These are phyloP conservation scores for Cacoxenus indagator DNA, from an alignment of 2,888 invertebrate species.

Conservation along the genomic window DNA sequence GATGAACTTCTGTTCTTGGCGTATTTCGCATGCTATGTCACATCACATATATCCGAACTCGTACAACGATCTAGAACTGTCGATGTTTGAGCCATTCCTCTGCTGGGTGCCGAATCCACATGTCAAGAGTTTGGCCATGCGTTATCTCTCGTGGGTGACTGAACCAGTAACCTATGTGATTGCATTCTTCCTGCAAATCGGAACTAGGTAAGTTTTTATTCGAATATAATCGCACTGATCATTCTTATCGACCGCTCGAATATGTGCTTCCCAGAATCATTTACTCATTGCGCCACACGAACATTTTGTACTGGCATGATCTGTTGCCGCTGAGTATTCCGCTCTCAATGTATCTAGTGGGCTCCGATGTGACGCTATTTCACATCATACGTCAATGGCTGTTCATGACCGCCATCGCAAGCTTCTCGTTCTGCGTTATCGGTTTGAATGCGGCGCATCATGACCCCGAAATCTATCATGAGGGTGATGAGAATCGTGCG, in stretches of 20 bases:
- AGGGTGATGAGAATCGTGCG: constrained; percentile 76
- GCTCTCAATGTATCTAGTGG: constrained; percentile 68
- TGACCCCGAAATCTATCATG: constrained; percentile 84
- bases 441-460: constrained; percentile 84
- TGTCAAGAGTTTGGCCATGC: constrained; percentile 72
- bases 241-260: constrained; percentile 13
- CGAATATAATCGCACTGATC: not conserved
- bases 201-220: constrained; percentile 56
- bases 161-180: constrained; percentile 68
- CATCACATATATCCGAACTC: constrained; percentile 87
- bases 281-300: constrained; percentile 55
- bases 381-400: constrained; percentile 72
- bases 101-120: constrained; percentile 75
- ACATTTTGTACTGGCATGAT: constrained; percentile 69
- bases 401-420: constrained; percentile 73
- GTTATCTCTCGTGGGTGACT: constrained; percentile 73
- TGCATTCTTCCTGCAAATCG: constrained; percentile 58
- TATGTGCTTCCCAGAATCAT: constrained; percentile 49
- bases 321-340: constrained; percentile 70
- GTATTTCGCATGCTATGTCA: constrained; percentile 82
- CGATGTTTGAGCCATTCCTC: constrained; percentile 77
- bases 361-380: constrained; percentile 56
- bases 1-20: constrained; percentile 77
- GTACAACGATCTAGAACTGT: constrained; percentile 80
- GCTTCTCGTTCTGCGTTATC: constrained; percentile 76